Evolutionary conservation across 30 jellyfish, hydroid and myxozoan species (phyloP), one percentile per base, ranked within the genome.

Genomic region (Hydra vulgaris): DNA sequence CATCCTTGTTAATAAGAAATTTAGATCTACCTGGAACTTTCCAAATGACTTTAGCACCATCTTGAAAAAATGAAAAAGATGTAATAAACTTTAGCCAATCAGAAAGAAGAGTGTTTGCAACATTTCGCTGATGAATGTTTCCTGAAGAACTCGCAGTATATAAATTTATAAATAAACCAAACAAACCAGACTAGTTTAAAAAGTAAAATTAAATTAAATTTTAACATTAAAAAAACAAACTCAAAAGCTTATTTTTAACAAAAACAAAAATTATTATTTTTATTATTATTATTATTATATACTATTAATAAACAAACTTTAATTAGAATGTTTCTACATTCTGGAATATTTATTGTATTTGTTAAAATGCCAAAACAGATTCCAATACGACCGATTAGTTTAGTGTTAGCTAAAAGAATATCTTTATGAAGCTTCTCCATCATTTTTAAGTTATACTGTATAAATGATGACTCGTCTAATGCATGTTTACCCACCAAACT

Each of bases 11-110:
- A n/a, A n/a, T 20, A 73, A 73, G 17, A 7, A 25, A 21, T 20
- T 5, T 1, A 21, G 17, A 20, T 8, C 5, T 78, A 78, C 85
- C 25, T 26, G 85, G 85, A 53, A 78, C 18, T 78, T 78, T 78
- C 53, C 80, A 74, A 55, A 54, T 61, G 25, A 66, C 79, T 52
- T 52, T 78, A n/a, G 54, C 79, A 61, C 80, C 79, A 53, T 78
- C 85, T 18, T 78, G 80, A 78, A 20, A 66, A 78, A 23, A 78
- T 7, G 85, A 27, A 17, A 61, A 54, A n/a, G 80, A 52, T 17
- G 55, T 52, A 52, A 52, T 22, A 81, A 78, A 78, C 23, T 24
- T 54, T 40, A 55, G 23, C 85, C 85, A 78, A 61, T 78, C 79
- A 78, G 54, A 0, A 0, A 78, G 24, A 15, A 78, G 53, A 54